Conservation (phyloP, 2,888 invertebrate genomes). For the Cenopis cana region DNA sequence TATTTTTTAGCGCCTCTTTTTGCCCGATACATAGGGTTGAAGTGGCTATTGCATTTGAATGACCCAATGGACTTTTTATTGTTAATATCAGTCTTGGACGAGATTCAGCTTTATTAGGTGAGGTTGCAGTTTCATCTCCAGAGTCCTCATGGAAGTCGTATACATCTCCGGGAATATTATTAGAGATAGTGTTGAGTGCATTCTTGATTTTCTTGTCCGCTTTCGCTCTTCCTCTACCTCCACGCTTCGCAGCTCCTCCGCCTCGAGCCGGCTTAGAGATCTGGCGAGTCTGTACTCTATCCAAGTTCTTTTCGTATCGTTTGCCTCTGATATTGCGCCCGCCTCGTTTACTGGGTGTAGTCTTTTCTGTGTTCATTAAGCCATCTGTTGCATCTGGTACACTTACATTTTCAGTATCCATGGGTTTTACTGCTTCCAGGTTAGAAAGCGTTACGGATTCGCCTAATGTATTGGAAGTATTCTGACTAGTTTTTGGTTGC, state of each 20-base stretch:
- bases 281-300: constrained; percentile 78
- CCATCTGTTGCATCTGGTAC: constrained; percentile 54
- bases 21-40: constrained; percentile 73
- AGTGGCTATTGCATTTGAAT: constrained; percentile 69
- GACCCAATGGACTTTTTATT: constrained; percentile 89
- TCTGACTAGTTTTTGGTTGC: constrained; percentile 41
- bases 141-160: constrained; percentile 97
- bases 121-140: constrained; percentile 88
- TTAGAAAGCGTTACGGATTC: background rate
- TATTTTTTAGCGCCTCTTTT: constrained; percentile 67
- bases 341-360: constrained; percentile 65
- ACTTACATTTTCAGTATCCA: constrained; percentile 48
- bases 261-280: constrained; percentile 75
- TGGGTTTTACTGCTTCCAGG: constrained; percentile 42
- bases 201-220: constrained; percentile 82
- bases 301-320: constrained; percentile 68
- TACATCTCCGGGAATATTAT: constrained; percentile 89
- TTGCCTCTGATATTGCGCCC: constrained; percentile 76
- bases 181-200: constrained; percentile 79
- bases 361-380: constrained; percentile 53
- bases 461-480: constrained; percentile 35
- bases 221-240: constrained; percentile 82
- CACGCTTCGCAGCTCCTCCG: constrained; percentile 69
- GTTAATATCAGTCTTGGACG: constrained; percentile 92
- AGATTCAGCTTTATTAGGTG: constrained; percentile 77